phyloP scores from a whole-genome alignment of 2,888 invertebrate species.

The Torymus texanus region DNA sequence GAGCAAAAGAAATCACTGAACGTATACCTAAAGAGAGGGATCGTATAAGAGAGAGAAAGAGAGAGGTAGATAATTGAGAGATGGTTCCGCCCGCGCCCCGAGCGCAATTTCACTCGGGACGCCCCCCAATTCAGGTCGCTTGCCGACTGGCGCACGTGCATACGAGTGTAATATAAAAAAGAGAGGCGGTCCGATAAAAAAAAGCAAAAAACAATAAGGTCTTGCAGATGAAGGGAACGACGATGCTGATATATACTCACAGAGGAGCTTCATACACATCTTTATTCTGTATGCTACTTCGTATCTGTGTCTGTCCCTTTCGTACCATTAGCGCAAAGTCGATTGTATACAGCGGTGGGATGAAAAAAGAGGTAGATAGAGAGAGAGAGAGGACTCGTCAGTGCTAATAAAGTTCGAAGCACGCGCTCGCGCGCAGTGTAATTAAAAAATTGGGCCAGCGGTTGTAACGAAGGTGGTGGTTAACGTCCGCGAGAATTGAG shows the following conservation, averaged over 20 bases:
- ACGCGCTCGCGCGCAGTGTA: not conserved
- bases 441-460: constrained; percentile 46
- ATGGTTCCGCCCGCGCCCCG: constrained; percentile 67
- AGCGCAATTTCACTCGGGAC: constrained; percentile 70
- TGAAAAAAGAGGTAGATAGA: not conserved
- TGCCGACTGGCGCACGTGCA: constrained; percentile 22
- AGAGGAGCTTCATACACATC: constrained; percentile 1
- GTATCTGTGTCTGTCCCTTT: too few species aligned
- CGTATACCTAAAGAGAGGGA: constrained; percentile 12
- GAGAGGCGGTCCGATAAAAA: not conserved
- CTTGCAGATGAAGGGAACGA: not conserved
- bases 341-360: too few species aligned
- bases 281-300: constrained; percentile 29
- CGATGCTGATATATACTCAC: not conserved
- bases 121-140: constrained; percentile 65
- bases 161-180: not conserved
- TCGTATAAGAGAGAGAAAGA: constrained; percentile 48
- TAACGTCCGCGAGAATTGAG: not conserved
- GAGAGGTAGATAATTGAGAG: constrained; percentile 40
- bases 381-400: constrained; percentile 8
- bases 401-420: not conserved
- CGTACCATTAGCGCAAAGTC: too few species aligned
- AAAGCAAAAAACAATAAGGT: not conserved
- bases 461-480: constrained; percentile 12
- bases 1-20: not conserved